phyloP scores from a whole-genome alignment of 2,888 invertebrate species.

The Aradus depressus region DNA sequence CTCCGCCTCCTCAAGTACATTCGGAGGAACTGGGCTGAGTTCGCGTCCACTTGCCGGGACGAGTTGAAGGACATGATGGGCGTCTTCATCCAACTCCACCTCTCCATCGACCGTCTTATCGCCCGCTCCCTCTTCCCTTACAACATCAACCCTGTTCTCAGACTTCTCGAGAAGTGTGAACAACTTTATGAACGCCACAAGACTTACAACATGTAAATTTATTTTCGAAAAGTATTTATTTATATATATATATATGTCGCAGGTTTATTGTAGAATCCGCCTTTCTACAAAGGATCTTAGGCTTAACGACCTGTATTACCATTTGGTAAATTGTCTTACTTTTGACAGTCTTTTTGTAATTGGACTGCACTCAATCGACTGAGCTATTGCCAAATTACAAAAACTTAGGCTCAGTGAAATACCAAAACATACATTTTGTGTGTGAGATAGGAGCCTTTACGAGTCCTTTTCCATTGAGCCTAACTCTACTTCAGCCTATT shows the following conservation, averaged over 20 bases:
- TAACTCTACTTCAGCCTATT: no score
- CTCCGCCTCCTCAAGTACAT: conserved; percentile 75
- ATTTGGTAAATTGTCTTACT: no score
- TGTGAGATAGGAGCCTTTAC: no score
- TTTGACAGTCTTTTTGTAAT: no score
- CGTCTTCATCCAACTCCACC: conserved; percentile 63
- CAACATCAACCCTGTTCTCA: conserved; percentile 77
- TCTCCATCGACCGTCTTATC: conserved; percentile 71
- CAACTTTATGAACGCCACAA: conserved; percentile 47
- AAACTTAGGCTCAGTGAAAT: no score
- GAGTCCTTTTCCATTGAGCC: no score
- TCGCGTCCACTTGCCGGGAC: conserved; percentile 62
- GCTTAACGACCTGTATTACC: no score
- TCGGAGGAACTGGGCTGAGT: conserved; percentile 70
- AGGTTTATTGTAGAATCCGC: neutral
- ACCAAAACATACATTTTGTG: no score
- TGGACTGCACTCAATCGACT: no score
- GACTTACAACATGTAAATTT: conserved; percentile 5
- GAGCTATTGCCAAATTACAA: no score
- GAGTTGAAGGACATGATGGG: conserved; percentile 72
- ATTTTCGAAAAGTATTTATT: neutral
- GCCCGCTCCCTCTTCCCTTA: conserved; percentile 76
- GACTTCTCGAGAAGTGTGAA: conserved; percentile 72
- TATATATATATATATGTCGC: neutral
- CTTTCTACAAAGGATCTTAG: neutral